These are phyloP conservation scores for Oplegnathus fasciatus DNA, from an alignment of 2,113 vertebrate genomes.

Conservation along the genomic window DNA sequence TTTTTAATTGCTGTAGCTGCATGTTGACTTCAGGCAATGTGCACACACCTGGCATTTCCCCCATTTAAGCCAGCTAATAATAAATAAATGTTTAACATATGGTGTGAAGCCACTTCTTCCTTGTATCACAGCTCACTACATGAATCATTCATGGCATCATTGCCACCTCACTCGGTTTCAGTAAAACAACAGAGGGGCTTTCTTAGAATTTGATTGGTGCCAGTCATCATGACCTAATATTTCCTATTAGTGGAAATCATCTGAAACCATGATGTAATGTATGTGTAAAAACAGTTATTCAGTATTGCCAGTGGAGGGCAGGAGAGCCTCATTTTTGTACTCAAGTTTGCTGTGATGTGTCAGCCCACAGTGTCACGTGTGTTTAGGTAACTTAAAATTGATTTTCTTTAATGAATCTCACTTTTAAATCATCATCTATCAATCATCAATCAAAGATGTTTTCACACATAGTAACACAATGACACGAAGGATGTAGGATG, in stretches of 20 bases:
- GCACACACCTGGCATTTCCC: constrained; percentile 22
- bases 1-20: constrained; percentile 40
- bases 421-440: neutral
- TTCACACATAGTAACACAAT: neutral
- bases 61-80: constrained; percentile 40
- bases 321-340: constrained; percentile 42
- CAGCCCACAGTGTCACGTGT: neutral
- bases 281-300: neutral
- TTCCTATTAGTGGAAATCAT: constrained; percentile 71
- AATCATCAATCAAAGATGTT: neutral
- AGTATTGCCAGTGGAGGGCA: constrained; percentile 67
- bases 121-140: constrained; percentile 10
- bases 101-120: constrained; percentile 27
- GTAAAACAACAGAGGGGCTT: constrained; percentile 56
- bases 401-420: neutral
- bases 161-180: constrained; percentile 45
- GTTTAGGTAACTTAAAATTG: neutral
- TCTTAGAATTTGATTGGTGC: constrained; percentile 68
- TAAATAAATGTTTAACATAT: constrained; percentile 58
- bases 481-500: no score
- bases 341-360: neutral
- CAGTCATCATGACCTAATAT: constrained; percentile 77
- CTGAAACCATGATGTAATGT: constrained; percentile 81
- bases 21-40: neutral
- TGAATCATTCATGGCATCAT: constrained; percentile 45